Base-by-base conservation (phyloP, 2,113 vertebrate genomes). In the Festucalex cinctus region DNA sequence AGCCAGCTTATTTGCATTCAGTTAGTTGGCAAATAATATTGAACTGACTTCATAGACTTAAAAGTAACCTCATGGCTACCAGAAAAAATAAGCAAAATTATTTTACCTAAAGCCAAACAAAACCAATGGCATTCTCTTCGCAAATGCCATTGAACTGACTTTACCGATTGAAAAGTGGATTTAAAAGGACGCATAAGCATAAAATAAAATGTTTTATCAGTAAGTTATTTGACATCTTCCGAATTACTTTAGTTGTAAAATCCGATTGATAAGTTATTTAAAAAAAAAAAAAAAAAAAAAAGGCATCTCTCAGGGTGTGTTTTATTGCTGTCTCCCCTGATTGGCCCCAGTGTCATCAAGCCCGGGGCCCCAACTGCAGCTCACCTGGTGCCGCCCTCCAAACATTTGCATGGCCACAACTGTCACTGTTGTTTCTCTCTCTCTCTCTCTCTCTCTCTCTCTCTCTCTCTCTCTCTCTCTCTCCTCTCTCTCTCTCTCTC, bases 331-430 rank as follows among this genome's bases (percentile, higher is more conserved):
- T n/a, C 54, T 62, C 69, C 73, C 56, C 51, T 22, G 73, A 28
- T 54, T 57, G 69, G 63, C 44, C 70, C 74, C 75, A 19, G n/a
- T 65, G 59, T 72, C 76, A 73, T 75, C 63, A 49, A 46, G 67
- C 74, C 86, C 84, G 53, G 9, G 54, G 87, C 89, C 84, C 22
- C 82, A 92, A 91, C 90, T 62, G 87, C 79, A 44, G 41, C 39
- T 17, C 24, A 14, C 16, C 61, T 62, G 59, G 24, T 26, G 39
- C 24, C 61, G 61, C 54, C 54, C 54, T 32, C 26, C 54, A 32
- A 32, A 51, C 63, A 65, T 65, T 65, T 65, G 64, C 90, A 90
- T 92, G 78, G 83, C 78, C 28, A 17, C 54, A 57, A 57, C 54
- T 8, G 54, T 32, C 54, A 57, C 28, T 16, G 13, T 14, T 54